A percentile compares a stretch with the other conserved stretches of the same genome.
Conservation (phyloP, 2,113 vertebrate species). For the Passer montanus region DNA sequence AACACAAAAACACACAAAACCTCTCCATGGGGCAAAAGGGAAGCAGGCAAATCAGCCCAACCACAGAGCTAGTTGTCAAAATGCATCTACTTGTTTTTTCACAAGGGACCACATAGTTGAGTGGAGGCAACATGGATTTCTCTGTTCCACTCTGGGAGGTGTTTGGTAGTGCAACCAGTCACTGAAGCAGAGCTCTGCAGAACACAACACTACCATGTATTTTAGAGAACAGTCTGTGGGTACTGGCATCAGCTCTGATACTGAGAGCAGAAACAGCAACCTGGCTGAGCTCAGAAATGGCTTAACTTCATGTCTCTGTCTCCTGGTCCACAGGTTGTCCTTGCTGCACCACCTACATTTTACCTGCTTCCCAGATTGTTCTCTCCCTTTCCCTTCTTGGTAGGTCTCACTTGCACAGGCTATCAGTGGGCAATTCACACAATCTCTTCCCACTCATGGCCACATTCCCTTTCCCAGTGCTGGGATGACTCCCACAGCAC, state of each 20-base stretch:
- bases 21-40: neutral
- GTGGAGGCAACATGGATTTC: neutral
- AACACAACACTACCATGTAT: accelerated
- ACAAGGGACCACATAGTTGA: accelerated
- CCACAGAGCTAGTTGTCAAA: neutral
- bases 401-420: neutral
- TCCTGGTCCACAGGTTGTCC: neutral
- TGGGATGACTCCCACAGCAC: neutral
- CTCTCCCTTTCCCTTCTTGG: neutral
- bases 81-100: neutral
- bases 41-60: neutral
- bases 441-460: neutral
- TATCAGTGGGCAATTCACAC: neutral
- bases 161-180: neutral
- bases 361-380: neutral
- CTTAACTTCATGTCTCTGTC: neutral
- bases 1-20: neutral
- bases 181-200: neutral
- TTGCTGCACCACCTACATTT: neutral
- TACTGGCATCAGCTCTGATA: neutral
- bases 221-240: neutral
- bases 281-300: neutral
- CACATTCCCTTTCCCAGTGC: neutral
- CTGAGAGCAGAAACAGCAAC: neutral
- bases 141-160: neutral